These are phyloP conservation scores for Marronus borbonicus DNA, from an alignment of 2,888 invertebrate species.

Conservation along the genomic window DNA sequence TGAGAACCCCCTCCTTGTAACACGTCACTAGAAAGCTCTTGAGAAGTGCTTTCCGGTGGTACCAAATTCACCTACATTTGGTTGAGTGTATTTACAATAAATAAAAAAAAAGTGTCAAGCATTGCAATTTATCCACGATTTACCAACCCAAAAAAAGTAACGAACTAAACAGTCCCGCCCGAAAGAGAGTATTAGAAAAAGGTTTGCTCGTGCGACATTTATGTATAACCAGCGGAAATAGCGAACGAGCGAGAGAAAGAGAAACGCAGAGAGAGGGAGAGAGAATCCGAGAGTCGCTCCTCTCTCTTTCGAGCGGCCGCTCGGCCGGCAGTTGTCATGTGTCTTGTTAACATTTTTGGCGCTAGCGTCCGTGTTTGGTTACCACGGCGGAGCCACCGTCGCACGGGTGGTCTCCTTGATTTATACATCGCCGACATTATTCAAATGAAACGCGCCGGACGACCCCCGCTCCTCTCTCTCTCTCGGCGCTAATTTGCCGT, in stretches of 20 bases:
- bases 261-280: conserved; percentile 7
- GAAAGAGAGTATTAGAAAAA: conserved; percentile 49
- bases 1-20: no score
- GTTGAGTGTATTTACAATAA: no score
- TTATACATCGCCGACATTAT: conserved; percentile 69
- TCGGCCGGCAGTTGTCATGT: conserved; percentile 68
- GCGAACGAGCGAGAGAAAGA: no score
- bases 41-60: no score
- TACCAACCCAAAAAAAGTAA: no score
- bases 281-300: conserved; percentile 49
- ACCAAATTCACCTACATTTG: no score
- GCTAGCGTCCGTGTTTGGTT: conserved; percentile 70
- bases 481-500: not conserved
- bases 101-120: no score
- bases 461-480: conserved; percentile 14
- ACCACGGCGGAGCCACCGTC: conserved; percentile 65
- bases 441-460: conserved; percentile 65
- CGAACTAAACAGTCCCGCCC: no score
- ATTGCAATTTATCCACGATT: conserved; percentile 19
- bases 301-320: conserved; percentile 47
- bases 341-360: conserved; percentile 72
- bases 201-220: conserved; percentile 50
- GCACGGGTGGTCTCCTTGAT: conserved; percentile 69
- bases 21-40: no score
- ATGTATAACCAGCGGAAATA: conserved; percentile 28